phyloP scores from a whole-genome alignment of 2,113 vertebrate species.

The Ranitomeya imitator region DNA sequence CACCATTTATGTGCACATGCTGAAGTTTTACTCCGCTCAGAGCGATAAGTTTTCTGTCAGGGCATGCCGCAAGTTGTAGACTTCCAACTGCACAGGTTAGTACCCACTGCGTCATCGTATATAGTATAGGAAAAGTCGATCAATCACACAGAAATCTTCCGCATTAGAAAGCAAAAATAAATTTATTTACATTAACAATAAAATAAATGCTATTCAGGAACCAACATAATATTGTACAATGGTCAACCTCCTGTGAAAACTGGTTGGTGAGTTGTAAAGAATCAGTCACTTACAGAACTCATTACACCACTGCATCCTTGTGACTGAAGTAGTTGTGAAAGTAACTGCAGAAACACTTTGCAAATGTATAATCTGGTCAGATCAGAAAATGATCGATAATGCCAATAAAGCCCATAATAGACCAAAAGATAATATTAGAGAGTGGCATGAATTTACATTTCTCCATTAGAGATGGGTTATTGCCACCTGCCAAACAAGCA shows the following conservation, averaged over 20 bases:
- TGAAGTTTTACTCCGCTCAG: too few relatives aligned
- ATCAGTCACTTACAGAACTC: not conserved
- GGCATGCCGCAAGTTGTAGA: too few relatives aligned
- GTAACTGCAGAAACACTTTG: not conserved
- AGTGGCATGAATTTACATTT: not conserved
- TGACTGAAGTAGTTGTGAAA: not conserved
- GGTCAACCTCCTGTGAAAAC: constrained; percentile 3
- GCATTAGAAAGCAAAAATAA: constrained; percentile 11
- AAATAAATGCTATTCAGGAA: not conserved
- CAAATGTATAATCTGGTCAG: not conserved
- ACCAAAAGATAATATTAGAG: not conserved
- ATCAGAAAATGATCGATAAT: not conserved
- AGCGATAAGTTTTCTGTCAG: too few relatives aligned
- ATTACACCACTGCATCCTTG: not conserved
- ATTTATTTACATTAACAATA: constrained; percentile 23
- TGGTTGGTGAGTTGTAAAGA: not conserved
- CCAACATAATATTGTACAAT: constrained; percentile 5
- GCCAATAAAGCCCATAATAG: not conserved
- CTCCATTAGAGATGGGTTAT: not conserved
- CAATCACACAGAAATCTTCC: not conserved
- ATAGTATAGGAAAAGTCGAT: not conserved
- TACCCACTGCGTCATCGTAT: too few relatives aligned
- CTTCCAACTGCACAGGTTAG: too few relatives aligned
- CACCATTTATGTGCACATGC: too few relatives aligned
- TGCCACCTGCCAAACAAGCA: not conserved